A percentile compares a stretch with the other conserved stretches of the same genome.
phyloP scores from a whole-genome alignment of 2,113 vertebrate species.

The Laticauda colubrina region DNA sequence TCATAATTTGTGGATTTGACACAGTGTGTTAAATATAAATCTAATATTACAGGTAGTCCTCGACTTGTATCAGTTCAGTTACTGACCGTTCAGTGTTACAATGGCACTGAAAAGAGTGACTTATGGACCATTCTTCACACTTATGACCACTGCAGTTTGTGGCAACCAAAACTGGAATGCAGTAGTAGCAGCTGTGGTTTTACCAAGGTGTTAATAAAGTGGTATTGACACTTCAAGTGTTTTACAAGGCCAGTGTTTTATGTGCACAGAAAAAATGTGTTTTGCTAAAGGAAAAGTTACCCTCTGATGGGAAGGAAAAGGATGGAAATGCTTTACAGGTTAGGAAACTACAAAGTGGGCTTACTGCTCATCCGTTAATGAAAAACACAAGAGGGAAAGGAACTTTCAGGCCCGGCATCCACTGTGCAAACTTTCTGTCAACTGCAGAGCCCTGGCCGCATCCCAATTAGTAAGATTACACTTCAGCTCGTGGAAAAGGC shows the following conservation, averaged over 20 bases:
- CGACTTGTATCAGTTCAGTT: too few relatives aligned
- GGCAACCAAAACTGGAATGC: too few relatives aligned
- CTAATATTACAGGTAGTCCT: background rate
- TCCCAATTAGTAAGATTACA: background rate
- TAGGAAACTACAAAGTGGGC: constrained; percentile 16
- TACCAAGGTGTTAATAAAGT: too few relatives aligned
- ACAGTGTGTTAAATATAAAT: background rate
- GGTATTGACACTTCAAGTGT: too few relatives aligned
- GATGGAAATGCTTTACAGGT: background rate
- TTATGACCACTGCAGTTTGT: too few relatives aligned
- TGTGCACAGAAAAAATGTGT: background rate
- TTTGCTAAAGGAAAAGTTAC: too few relatives aligned
- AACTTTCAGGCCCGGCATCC: background rate
- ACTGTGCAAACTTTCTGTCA: fast-evolving
- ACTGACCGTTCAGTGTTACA: too few relatives aligned
- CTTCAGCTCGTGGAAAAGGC: background rate
- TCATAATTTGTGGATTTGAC: background rate
- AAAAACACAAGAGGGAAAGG: background rate
- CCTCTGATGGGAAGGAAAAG: too few relatives aligned
- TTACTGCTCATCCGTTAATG: background rate
- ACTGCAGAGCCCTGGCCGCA: background rate
- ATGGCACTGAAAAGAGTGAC: too few relatives aligned
- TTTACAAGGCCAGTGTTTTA: fast-evolving
- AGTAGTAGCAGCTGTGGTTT: too few relatives aligned
- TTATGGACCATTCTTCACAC: too few relatives aligned